phyloP scores from a whole-genome alignment of 2,113 vertebrate species.

The Odontesthes bonariensis region DNA sequence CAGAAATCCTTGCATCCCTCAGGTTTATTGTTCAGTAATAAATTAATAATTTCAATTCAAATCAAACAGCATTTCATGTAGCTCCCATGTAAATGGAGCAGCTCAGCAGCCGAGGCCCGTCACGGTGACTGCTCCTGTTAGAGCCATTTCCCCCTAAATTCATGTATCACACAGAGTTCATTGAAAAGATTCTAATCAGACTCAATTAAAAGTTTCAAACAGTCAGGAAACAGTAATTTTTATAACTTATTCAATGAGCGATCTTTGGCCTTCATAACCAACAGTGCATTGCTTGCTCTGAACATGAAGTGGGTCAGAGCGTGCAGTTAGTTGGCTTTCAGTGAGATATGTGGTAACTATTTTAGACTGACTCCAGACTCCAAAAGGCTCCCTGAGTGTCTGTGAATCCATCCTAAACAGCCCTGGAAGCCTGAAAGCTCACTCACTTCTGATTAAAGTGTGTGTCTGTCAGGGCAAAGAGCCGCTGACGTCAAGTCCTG shows the following conservation, averaged over 20 bases:
- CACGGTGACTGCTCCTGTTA: no score
- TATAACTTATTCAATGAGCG: conserved; percentile 11
- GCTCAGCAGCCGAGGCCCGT: no score
- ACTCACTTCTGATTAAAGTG: conserved; percentile 52
- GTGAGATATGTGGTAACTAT: conserved; percentile 56
- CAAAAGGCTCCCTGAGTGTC: conserved; percentile 40
- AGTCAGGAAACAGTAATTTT: neutral
- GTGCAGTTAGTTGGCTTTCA: conserved; percentile 34
- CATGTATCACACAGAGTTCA: no score
- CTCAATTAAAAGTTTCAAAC: neutral
- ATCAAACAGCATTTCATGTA: neutral
- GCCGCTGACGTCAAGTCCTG: conserved; percentile 21
- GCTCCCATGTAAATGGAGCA: no score
- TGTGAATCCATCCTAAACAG: conserved; percentile 56
- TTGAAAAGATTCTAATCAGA: neutral
- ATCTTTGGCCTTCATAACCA: neutral
- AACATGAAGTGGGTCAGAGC: conserved; percentile 57
- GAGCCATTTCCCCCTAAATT: no score
- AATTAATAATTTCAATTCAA: neutral
- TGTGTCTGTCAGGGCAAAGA: conserved; percentile 24
- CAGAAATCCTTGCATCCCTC: neutral
- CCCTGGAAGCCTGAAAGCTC: conserved; percentile 46
- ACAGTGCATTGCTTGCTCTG: neutral
- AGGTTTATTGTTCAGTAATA: neutral
- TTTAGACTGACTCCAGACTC: conserved; percentile 47